phyloP scores from a whole-genome alignment of 2,113 vertebrate species.

The Nothocercus julius region DNA sequence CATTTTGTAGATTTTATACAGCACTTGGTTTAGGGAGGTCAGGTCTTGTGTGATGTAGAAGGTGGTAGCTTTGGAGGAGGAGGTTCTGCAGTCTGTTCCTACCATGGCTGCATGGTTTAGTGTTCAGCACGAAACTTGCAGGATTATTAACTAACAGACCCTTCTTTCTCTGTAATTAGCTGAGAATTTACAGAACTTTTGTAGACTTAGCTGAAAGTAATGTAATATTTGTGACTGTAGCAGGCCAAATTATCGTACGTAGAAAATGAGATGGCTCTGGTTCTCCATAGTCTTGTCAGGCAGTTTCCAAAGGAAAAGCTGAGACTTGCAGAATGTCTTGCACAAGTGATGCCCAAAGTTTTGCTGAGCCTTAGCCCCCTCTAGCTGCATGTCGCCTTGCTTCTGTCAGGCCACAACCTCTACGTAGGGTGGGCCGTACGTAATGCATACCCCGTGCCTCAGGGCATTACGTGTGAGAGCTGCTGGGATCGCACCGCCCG shows the following conservation, averaged over 20 bases:
- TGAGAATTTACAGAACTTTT: slow-evolving; percentile 27
- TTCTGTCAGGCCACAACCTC: slow-evolving; percentile 36
- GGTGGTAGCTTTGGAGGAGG: not conserved
- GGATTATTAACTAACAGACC: not conserved
- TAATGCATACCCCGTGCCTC: slow-evolving; percentile 7
- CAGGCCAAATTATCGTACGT: not conserved
- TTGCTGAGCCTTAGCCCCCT: slow-evolving; percentile 11
- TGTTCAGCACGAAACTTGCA: not conserved
- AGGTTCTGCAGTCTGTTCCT: not conserved
- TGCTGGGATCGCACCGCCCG: not conserved
- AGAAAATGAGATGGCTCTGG: not conserved
- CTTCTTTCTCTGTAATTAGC: slow-evolving; percentile 42
- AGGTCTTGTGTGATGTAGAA: not conserved
- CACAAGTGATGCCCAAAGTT: slow-evolving; percentile 25
- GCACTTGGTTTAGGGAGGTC: accelerated
- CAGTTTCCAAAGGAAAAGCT: slow-evolving; percentile 4
- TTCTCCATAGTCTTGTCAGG: slow-evolving; percentile 34
- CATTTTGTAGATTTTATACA: not conserved
- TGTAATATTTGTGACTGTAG: slow-evolving; percentile 13
- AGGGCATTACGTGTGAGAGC: not conserved
- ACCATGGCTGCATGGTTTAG: not conserved
- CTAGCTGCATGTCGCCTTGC: not conserved
- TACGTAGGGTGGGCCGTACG: slow-evolving; percentile 41
- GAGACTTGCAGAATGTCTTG: slow-evolving; percentile 32
- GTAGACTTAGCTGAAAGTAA: slow-evolving; percentile 20